phyloP scores from a whole-genome alignment of 2,113 vertebrate species.

The Marmota monax region DNA sequence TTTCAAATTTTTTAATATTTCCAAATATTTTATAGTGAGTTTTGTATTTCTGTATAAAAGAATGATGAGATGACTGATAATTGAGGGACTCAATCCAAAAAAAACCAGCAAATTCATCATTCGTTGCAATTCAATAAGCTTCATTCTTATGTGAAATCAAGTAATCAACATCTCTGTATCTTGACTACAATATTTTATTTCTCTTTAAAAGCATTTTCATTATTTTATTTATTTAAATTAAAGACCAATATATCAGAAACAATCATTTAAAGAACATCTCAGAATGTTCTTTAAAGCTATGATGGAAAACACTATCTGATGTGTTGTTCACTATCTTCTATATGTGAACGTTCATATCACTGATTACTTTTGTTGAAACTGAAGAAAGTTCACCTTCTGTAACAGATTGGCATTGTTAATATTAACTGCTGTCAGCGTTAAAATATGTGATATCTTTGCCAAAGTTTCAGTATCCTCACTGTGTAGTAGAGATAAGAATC shows the following conservation, averaged over 20 bases:
- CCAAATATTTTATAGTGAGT: background rate
- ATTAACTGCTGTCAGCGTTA: background rate
- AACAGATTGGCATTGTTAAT: background rate
- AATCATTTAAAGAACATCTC: slow-evolving; percentile 16
- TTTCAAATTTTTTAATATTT: background rate
- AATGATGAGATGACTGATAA: background rate
- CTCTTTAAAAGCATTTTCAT: background rate
- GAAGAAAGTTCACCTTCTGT: background rate
- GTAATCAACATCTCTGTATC: background rate
- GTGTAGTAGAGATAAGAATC: background rate
- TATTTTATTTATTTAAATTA: slow-evolving; percentile 1
- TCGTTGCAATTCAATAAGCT: background rate
- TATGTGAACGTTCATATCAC: background rate
- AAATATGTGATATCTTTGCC: background rate
- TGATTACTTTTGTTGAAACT: background rate
- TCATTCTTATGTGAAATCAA: background rate
- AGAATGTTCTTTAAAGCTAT: background rate
- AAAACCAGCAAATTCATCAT: background rate
- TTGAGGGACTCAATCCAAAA: background rate
- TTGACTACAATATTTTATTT: background rate
- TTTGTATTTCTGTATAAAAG: background rate
- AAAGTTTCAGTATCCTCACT: background rate
- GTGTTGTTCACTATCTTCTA: background rate
- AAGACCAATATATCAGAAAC: background rate
- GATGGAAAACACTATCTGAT: background rate